Evolutionary conservation across 2,113 vertebrate species (phyloP).

Genomic region (Kobus ellipsiprymnus): DNA sequence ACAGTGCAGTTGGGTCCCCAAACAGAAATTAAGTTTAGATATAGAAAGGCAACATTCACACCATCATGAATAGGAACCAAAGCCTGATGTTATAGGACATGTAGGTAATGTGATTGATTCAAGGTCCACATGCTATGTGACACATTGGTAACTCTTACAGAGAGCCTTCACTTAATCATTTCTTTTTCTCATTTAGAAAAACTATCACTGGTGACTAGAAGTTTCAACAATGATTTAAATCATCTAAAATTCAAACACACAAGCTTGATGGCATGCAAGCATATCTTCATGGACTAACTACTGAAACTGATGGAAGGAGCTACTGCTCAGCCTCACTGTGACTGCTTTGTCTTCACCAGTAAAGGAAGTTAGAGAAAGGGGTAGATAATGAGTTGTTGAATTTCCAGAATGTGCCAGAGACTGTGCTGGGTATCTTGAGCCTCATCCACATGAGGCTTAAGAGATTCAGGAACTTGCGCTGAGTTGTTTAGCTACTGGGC

Average conservation of each 20-base stretch:
- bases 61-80: no score
- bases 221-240: neutral
- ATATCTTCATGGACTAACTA: neutral
- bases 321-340: neutral
- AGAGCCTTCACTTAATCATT: neutral
- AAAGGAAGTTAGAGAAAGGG: neutral
- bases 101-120: neutral
- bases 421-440: neutral
- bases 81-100: neutral
- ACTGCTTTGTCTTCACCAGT: neutral
- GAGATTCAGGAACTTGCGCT: rapidly evolving
- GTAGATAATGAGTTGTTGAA: neutral
- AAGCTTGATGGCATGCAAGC: neutral
- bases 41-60: neutral
- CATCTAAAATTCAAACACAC: neutral
- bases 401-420: neutral
- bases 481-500: neutral
- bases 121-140: rapidly evolving
- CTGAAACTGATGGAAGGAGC: neutral
- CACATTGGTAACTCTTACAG: neutral
- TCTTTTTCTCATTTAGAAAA: neutral
- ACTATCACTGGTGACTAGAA: neutral
- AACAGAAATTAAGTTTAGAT: neutral
- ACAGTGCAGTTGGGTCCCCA: neutral
- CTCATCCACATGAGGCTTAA: neutral